Percentiles rank a stretch among this genome's conserved stretches.
phyloP scores from a whole-genome alignment of 2,888 invertebrate genomes.

The Clitarchus hookeri region DNA sequence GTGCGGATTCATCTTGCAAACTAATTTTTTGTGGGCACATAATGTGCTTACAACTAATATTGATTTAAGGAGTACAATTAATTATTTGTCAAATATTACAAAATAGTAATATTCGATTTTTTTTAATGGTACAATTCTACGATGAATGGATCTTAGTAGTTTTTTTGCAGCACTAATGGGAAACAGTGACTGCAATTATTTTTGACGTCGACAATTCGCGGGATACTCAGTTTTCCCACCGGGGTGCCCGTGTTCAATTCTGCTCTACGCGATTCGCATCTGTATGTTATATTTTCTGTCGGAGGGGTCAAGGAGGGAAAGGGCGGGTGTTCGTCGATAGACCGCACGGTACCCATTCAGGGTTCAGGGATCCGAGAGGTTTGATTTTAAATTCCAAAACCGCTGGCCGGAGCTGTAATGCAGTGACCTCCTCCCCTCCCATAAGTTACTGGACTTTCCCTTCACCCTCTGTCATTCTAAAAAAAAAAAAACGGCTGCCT shows the following conservation, averaged over 20 bases:
- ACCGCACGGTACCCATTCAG: background rate
- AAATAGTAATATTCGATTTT: too few relatives aligned
- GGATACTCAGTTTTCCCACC: background rate
- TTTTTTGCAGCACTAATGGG: too few relatives aligned
- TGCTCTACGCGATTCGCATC: background rate
- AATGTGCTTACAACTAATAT: too few relatives aligned
- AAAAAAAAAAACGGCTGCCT: background rate
- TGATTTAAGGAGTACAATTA: too few relatives aligned
- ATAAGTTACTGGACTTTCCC: background rate
- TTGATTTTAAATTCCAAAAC: background rate
- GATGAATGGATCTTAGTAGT: too few relatives aligned
- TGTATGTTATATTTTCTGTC: background rate
- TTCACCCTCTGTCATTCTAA: background rate
- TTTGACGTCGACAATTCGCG: too few relatives aligned
- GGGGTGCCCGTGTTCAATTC: background rate
- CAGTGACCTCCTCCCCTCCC: background rate
- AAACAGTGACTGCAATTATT: too few relatives aligned
- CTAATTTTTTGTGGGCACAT: too few relatives aligned
- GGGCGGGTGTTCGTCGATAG: background rate
- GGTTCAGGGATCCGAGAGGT: background rate
- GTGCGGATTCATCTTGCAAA: too few relatives aligned
- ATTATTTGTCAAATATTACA: too few relatives aligned
- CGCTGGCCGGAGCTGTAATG: background rate
- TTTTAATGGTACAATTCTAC: too few relatives aligned
- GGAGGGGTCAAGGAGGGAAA: background rate